A percentile compares a stretch with the other conserved stretches of the same genome.
Conservation (phyloP, 2,888 invertebrate species). For the Flexamia atlantica region DNA sequence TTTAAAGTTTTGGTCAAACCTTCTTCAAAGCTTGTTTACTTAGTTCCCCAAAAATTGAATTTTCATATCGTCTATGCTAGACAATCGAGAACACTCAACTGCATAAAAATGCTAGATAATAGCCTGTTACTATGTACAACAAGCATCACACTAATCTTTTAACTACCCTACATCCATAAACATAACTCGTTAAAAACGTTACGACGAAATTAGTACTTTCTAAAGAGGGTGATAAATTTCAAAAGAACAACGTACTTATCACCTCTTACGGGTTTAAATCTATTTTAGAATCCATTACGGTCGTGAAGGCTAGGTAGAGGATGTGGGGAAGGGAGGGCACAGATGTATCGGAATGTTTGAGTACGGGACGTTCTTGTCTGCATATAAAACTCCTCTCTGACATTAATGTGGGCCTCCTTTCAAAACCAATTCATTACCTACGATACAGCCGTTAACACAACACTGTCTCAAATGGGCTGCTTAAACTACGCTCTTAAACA, state of each 20-base stretch:
- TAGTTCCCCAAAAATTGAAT: too few species aligned
- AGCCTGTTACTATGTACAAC: too few species aligned
- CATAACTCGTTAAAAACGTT: slow-evolving; percentile 12
- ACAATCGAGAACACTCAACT: too few species aligned
- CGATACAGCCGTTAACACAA: slow-evolving; percentile 4
- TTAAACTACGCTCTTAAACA: background rate
- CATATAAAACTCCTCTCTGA: slow-evolving; percentile 38
- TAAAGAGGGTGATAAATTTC: slow-evolving; percentile 25
- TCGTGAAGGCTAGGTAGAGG: background rate
- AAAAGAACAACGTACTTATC: slow-evolving; percentile 43
- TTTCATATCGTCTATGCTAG: too few species aligned
- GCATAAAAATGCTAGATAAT: too few species aligned
- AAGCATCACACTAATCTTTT: background rate
- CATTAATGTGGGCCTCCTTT: slow-evolving; percentile 26
- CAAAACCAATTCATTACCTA: slow-evolving; percentile 40
- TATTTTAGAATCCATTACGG: slow-evolving; percentile 49
- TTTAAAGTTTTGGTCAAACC: too few species aligned
- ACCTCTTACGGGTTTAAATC: slow-evolving; percentile 25
- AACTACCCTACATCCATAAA: slow-evolving; percentile 13
- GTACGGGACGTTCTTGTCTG: slow-evolving; percentile 5
- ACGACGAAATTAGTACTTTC: slow-evolving; percentile 19
- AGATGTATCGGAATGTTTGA: slow-evolving; percentile 34
- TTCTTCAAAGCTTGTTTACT: too few species aligned
- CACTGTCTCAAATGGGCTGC: background rate
- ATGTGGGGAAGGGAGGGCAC: background rate